These are phyloP conservation scores for Nyleta sp. DNA, from an alignment of 2,888 invertebrate genomes.

Conservation along the genomic window DNA sequence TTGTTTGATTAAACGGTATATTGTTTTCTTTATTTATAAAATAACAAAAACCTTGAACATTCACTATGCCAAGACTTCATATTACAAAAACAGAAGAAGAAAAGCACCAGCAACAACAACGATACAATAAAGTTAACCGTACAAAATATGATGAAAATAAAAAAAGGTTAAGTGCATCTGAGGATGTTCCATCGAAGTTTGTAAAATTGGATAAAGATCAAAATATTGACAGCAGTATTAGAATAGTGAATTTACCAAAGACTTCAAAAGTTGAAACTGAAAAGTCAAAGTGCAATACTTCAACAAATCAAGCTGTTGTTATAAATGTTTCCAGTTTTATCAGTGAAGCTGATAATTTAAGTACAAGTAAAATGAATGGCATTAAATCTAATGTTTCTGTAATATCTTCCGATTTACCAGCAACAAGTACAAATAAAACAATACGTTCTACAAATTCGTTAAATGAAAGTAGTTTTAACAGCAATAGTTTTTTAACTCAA, in stretches of 20 bases:
- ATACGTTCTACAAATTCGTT: neutral
- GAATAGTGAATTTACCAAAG: neutral
- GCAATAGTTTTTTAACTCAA: neutral
- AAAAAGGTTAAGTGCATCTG: neutral
- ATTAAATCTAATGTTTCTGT: neutral
- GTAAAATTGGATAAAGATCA: neutral
- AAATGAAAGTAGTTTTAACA: neutral
- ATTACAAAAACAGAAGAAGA: constrained; percentile 18
- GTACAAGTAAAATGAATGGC: neutral
- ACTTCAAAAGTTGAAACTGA: neutral
- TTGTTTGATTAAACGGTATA: neutral
- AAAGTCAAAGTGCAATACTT: neutral
- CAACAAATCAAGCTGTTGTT: no score
- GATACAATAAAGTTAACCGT: constrained; percentile 4
- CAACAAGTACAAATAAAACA: neutral
- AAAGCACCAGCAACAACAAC: constrained; percentile 1
- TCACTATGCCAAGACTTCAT: constrained; percentile 11
- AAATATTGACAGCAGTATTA: neutral
- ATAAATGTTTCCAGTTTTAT: neutral
- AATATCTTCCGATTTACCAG: neutral
- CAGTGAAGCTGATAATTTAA: neutral
- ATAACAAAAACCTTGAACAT: neutral
- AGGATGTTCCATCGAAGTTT: constrained; percentile 5
- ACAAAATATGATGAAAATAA: constrained; percentile 10
- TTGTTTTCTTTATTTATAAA: neutral